phyloP scores from a whole-genome alignment of 2,888 invertebrate genomes.

The Athalia circularis region DNA sequence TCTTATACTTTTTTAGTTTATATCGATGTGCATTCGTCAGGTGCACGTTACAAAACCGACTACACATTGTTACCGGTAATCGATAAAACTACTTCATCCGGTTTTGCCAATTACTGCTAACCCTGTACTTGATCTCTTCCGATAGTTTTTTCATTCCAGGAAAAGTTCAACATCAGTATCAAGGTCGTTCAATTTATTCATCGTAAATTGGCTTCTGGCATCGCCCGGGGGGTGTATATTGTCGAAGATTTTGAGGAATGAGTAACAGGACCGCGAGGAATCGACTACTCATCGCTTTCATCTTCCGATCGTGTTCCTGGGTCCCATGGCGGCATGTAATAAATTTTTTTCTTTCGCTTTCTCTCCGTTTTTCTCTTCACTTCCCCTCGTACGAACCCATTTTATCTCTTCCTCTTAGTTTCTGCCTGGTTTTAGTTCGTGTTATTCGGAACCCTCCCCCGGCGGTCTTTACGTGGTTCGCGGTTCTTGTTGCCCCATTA shows the following conservation, averaged over 20 bases:
- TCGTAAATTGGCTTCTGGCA: not conserved
- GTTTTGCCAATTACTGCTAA: too few species aligned
- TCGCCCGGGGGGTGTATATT: not conserved
- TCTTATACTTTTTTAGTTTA: too few species aligned
- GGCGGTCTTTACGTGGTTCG: conserved; percentile 6
- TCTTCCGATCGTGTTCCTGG: conserved; percentile 36
- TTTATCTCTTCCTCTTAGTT: conserved; percentile 71
- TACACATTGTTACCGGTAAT: too few species aligned
- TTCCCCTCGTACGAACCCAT: conserved; percentile 69
- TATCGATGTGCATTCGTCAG: too few species aligned
- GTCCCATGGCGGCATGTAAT: conserved; percentile 66
- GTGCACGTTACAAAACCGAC: too few species aligned
- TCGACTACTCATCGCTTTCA: conserved; percentile 42
- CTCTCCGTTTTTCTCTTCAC: conserved; percentile 57
- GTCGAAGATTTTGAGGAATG: conserved; percentile 15
- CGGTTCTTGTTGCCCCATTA: conserved; percentile 40
- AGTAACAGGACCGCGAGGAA: conserved; percentile 17
- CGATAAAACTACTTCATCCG: too few species aligned
- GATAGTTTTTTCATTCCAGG: too few species aligned
- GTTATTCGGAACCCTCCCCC: conserved; percentile 57
- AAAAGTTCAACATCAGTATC: not conserved
- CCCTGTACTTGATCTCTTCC: too few species aligned
- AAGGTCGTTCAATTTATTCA: conserved; percentile 10
- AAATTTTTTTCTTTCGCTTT: conserved; percentile 68
- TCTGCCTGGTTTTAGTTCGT: conserved; percentile 71